Evolutionary conservation across 2,888 invertebrate species (phyloP).

Genomic region (Agrypnus murinus): DNA sequence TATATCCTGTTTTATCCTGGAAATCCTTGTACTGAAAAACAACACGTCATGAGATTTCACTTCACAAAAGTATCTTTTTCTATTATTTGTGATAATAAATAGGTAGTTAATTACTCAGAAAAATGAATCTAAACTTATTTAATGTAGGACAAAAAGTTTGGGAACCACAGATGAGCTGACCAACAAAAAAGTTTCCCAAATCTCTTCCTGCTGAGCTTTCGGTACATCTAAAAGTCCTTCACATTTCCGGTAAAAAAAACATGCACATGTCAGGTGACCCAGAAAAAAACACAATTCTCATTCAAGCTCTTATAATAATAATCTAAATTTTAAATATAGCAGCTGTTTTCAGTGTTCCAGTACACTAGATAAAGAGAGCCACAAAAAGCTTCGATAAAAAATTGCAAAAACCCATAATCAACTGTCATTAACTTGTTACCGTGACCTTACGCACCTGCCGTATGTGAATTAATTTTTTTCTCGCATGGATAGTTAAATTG

Average conservation of each 20-base stretch:
- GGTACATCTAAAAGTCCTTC: too few species aligned
- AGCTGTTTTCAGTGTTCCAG: slow-evolving; percentile 44
- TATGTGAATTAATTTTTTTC: slow-evolving; percentile 44
- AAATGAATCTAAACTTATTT: too few species aligned
- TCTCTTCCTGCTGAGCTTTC: too few species aligned
- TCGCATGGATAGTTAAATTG: slow-evolving; percentile 43
- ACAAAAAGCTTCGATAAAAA: slow-evolving; percentile 41
- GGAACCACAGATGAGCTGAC: neutral
- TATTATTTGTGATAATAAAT: too few species aligned
- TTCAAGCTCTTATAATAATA: slow-evolving; percentile 37
- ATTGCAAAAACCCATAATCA: slow-evolving; percentile 50
- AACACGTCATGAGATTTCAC: too few species aligned
- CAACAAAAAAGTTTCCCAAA: neutral
- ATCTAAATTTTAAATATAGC: slow-evolving; percentile 33
- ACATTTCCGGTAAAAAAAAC: neutral
- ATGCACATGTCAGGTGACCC: slow-evolving; percentile 37
- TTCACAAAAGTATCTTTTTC: too few species aligned
- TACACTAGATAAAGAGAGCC: slow-evolving; percentile 42
- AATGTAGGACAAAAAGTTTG: neutral
- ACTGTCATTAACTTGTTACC: slow-evolving; percentile 43
- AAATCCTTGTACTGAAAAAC: too few species aligned
- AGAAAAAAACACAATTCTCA: slow-evolving; percentile 42
- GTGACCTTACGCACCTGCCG: slow-evolving; percentile 50
- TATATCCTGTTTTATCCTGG: too few species aligned
- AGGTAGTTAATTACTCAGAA: too few species aligned